Base-by-base conservation (phyloP, 2,113 vertebrate genomes). In the Pterophyllum scalare region DNA sequence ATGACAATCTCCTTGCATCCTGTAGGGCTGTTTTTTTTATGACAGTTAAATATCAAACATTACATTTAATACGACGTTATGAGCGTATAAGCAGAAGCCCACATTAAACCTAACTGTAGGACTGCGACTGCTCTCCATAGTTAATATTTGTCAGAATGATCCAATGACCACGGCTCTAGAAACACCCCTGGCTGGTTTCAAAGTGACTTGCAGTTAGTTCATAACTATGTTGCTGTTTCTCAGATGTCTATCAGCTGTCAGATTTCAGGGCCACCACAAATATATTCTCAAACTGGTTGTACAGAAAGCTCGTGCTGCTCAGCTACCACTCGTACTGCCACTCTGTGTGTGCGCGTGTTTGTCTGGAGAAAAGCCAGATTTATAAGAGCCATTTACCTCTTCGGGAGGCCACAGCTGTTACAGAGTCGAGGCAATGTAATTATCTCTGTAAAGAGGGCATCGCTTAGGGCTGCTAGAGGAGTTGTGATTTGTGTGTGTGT, bases 351-450 rank as follows among this genome's bases (percentile, higher is more conserved):
- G 15, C 31, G 15, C 31, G 17, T n/a, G 79, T 58, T 19, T 28
- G 28, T 64, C 52, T 80, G 54, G 40, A 80, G 79, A 70, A 14
- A 26, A 87, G 59, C 65, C 84, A 84, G 90, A 89, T 84, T 91
- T 86, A 85, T 87, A 83, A 85, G 81, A 88, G 81, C 70, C 87
- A 88, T 90, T 90, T 85, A 83, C 74, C 80, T 91, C 81, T 86
- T 92, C 79, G 77, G 91, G 77, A 91, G 88, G 89, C 61, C 86
- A 75, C 92, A 92, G 92, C 92, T 90, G 89, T 87, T 85, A 82
- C 65, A 28, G 76, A 89, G 87, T 65, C 22, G 58, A 81, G 86
- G 82, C 78, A 10, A 64, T 88, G 88, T 83, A 90, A 92, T 93
- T 92, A 93, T 91, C 89, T 90, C 85, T 35, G 77, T 85, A 84